Evolutionary conservation across 53 echinoderm and acorn worm genomes (phyloP), one percentile per base, ranked within the genome.

Genomic region (Mesocentrotus franciscanus): DNA sequence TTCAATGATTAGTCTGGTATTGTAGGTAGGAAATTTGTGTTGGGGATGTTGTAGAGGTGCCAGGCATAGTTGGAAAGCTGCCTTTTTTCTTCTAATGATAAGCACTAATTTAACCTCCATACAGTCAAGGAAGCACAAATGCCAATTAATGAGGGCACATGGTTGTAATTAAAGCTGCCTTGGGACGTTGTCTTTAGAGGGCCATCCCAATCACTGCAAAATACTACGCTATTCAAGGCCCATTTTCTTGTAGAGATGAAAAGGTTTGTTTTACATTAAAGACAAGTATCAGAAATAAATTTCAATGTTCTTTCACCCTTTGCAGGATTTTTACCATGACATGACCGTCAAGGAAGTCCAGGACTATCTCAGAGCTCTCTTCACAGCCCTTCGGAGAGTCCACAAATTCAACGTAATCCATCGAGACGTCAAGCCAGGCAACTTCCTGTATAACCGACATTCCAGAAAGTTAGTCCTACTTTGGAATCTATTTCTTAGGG

Each of bases 351-450:
- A 93, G n/a, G 99, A 99, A 91, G 96, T 97, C 14, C 95, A 93
- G 90, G 99, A 98, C 12, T 99, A 99, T 94, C 97, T 99, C 97
- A 94, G 95, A 26, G 98, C 98, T 33, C 93, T 99, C 29, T 89
- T 99, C 35, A 94, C 96, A 33, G 98, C 99, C 9, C 75, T 99
- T 24, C 90, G 95, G 17, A 95, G 97, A 91, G 99, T 99, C 61
- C 99, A 99, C 75, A 94, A 91, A 78, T 99, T 97, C 89, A 92
- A 98, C 61, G 94, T 99, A 13, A 99, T 99, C 33, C 98, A 98
- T 90, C 78, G 98, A 57, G 99, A 99, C 79, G 96, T 99, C 92
- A 99, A 99, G 71, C 99, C 99, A 1, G 98, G 99, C 61, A 99
- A 99, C 96, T 99, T 99, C 90, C 96, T 99, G 56, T 99, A 98